phyloP scores from a whole-genome alignment of 1,140 invertebrate genomes.

The Brachionus sp. region DNA sequence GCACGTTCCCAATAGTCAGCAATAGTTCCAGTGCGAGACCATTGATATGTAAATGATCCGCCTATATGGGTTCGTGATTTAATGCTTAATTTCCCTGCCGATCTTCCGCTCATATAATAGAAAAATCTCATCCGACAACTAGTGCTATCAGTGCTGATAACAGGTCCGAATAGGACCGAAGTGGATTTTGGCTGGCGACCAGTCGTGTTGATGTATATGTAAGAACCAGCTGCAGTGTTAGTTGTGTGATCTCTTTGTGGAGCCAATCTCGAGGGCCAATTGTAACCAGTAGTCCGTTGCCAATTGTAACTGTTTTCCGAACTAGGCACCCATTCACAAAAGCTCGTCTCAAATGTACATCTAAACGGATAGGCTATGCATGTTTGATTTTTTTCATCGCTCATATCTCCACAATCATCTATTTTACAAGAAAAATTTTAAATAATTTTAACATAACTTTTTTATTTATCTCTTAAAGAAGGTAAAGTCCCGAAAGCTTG shows the following conservation, averaged over 20 bases:
- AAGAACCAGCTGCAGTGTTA: conserved; percentile 29
- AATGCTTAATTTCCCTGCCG: conserved; percentile 51
- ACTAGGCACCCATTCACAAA: conserved; percentile 50
- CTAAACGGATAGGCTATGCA: conserved; percentile 18
- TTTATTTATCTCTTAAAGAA: too few species aligned
- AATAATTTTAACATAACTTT: background rate
- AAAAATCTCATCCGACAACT: conserved; percentile 52
- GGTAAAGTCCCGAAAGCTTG: too few species aligned
- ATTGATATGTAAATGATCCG: conserved; percentile 49
- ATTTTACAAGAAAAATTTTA: background rate
- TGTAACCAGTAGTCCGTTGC: background rate
- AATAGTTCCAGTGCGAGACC: conserved; percentile 46
- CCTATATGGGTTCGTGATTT: conserved; percentile 50
- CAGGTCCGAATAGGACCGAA: conserved; percentile 12
- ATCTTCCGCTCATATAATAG: conserved; percentile 56
- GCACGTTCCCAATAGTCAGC: conserved; percentile 22
- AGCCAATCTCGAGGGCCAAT: background rate
- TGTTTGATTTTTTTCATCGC: conserved; percentile 52
- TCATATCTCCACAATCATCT: conserved; percentile 57
- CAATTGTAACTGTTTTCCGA: background rate
- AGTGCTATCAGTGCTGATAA: conserved; percentile 47
- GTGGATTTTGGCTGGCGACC: background rate
- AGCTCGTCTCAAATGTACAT: conserved; percentile 53
- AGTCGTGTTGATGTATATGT: conserved; percentile 49
- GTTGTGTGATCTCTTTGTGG: conserved; percentile 42